Evolutionary conservation across 1,140 invertebrate species (phyloP), one percentile per base, ranked within the genome.

Genomic region (Drosophila yakuba): DNA sequence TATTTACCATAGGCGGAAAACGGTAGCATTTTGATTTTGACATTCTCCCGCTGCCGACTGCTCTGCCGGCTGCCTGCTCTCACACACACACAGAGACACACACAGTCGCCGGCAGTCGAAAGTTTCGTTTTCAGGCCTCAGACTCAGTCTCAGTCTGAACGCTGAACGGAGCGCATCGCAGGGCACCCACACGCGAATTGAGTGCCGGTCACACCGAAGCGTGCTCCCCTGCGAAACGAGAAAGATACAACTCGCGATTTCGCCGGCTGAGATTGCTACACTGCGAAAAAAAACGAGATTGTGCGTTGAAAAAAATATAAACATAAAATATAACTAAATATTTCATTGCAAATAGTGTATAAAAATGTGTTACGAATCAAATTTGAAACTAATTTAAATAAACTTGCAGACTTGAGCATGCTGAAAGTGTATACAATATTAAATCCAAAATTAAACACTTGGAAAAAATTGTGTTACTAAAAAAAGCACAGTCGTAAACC

Each of bases 81-180:
- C 74, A 17, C 58, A 54, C 55, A 55, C 57, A 38, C 23, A 4
- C 23, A 4, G 3, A 20, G 1, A 20, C 74, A 17, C 58, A 54
- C 55, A 55, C 57, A 38, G 4, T 25, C 25, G 25, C 25, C 4
- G 25, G 25, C 25, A 4, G 59, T 61, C 52, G 52, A 50, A 17
- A 43, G 60, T 28, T 62, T 51, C 48, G 48, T 4, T 36, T 66
- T 67, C 45, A 51, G 79, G 25, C 48, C 69, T 44, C 61, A 73
- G 64, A 45, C 51, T 71, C 74, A 81, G 88, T 78, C 66, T 90
- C 84, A 92, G 91, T 92, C 72, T 80, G 84, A 81, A 54, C 62
- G 76, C 88, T 78, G 80, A 80, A 84, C 89, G 79, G 86, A 83
- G 79, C 80, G 61, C 82, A 72, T 66, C 79, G 77, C 68, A 73